phyloP scores from a whole-genome alignment of 2,888 invertebrate genomes.

The Catocala sponsa region DNA sequence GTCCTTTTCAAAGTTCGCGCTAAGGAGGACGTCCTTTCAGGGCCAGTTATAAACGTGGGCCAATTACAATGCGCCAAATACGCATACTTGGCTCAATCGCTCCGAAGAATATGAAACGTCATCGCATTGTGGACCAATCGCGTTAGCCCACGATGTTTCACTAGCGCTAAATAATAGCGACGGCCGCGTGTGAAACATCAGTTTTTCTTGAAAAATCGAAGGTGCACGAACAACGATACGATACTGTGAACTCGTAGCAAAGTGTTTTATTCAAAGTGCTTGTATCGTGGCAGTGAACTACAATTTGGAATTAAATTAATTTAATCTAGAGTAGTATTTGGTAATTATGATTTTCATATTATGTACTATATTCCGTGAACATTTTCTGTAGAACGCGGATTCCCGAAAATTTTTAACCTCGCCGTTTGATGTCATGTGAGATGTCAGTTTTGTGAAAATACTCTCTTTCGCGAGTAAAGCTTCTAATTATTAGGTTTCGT shows the following conservation, averaged over 20 bases:
- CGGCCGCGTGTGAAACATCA: constrained; percentile 80
- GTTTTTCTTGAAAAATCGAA: constrained; percentile 81
- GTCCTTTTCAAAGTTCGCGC: constrained; percentile 70
- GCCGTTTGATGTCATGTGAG: not conserved
- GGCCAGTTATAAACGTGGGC: constrained; percentile 89
- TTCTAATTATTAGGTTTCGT: not conserved
- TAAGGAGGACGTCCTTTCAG: constrained; percentile 53
- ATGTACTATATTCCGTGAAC: constrained; percentile 11
- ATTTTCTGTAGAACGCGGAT: not conserved
- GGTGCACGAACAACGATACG: constrained; percentile 60
- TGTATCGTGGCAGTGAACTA: constrained; percentile 72
- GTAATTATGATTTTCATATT: constrained; percentile 58
- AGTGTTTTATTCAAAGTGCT: constrained; percentile 69
- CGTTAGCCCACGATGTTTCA: constrained; percentile 87
- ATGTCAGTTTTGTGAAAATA: constrained; percentile 12
- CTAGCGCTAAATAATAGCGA: constrained; percentile 87
- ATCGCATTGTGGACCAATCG: constrained; percentile 84
- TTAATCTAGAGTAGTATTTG: constrained; percentile 54
- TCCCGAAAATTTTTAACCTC: constrained; percentile 30
- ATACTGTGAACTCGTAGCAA: constrained; percentile 61
- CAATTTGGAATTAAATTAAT: constrained; percentile 48
- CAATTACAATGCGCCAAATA: constrained; percentile 90
- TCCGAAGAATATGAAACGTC: constrained; percentile 70
- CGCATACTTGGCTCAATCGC: constrained; percentile 80
- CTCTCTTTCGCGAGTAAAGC: not conserved